Evolutionary conservation across 2,113 vertebrate genomes (phyloP).

Genomic region (Odocoileus hemionus): DNA sequence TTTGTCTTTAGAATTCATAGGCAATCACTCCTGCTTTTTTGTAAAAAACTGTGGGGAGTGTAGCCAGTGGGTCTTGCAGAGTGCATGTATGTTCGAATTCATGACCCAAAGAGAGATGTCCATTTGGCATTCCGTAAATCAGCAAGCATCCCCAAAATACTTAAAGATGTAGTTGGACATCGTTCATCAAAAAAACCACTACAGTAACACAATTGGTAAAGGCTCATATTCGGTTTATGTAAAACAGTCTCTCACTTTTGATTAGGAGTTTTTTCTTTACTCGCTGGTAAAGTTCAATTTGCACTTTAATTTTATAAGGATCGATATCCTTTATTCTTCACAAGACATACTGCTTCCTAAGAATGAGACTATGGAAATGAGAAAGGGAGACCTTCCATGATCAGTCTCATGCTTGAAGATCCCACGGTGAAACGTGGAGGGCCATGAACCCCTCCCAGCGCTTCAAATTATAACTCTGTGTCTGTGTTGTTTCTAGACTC

Average conservation of each 20-base stretch:
- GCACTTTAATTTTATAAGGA: too few relatives aligned
- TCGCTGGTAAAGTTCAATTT: background rate
- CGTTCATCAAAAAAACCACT: background rate
- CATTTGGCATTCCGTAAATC: background rate
- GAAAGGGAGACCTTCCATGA: background rate
- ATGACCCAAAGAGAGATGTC: background rate
- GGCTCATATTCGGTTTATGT: accelerated
- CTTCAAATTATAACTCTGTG: accelerated
- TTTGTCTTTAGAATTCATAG: background rate
- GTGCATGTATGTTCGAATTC: accelerated
- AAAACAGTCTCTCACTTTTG: accelerated
- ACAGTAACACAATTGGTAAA: accelerated
- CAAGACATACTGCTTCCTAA: background rate
- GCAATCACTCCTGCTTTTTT: too few relatives aligned
- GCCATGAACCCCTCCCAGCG: accelerated
- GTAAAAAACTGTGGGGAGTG: accelerated
- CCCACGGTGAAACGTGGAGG: accelerated
- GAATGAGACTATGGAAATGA: accelerated
- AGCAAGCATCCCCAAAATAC: background rate
- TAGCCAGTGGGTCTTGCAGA: background rate
- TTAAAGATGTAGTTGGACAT: background rate
- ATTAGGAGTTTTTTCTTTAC: background rate
- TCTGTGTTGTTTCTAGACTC: too few relatives aligned
- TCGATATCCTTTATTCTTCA: background rate
- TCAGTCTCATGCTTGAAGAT: background rate